These are phyloP conservation scores for Melolontha melolontha DNA, from an alignment of 2,888 invertebrate species.

Conservation along the genomic window DNA sequence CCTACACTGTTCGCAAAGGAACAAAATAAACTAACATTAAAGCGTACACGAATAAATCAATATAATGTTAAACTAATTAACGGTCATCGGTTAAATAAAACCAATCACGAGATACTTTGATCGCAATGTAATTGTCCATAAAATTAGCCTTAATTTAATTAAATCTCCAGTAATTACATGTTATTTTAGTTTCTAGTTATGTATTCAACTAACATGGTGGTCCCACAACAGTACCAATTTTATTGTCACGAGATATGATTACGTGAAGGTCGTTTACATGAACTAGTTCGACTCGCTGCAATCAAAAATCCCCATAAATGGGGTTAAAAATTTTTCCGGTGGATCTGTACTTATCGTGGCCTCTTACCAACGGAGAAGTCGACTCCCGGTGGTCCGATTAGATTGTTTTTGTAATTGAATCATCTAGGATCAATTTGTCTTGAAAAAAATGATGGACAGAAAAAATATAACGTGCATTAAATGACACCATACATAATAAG, in stretches of 20 bases:
- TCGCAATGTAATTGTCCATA: slow-evolving; percentile 30
- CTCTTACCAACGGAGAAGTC: slow-evolving; percentile 14
- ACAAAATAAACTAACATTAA: no score
- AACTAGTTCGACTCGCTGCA: slow-evolving; percentile 18
- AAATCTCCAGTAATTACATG: slow-evolving; percentile 47
- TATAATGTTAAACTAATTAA: slow-evolving; percentile 8
- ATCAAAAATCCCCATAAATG: slow-evolving; percentile 29
- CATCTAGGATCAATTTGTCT: slow-evolving; percentile 24
- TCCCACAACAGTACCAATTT: slow-evolving; percentile 45
- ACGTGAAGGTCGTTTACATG: slow-evolving; percentile 38
- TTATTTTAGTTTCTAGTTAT: slow-evolving; percentile 45
- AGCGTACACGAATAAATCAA: background rate
- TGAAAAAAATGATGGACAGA: slow-evolving; percentile 32
- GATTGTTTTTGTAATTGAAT: slow-evolving; percentile 44
- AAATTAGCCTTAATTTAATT: slow-evolving; percentile 46
- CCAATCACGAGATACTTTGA: slow-evolving; percentile 20
- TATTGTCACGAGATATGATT: slow-evolving; percentile 48
- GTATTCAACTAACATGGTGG: slow-evolving; percentile 47
- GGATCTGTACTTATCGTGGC: slow-evolving; percentile 2
- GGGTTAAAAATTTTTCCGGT: slow-evolving; percentile 34
- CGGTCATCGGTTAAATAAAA: slow-evolving; percentile 12
- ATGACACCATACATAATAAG: slow-evolving; percentile 43
- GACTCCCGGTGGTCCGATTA: slow-evolving; percentile 39
- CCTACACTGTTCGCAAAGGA: no score
- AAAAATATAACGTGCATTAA: slow-evolving; percentile 34